These are phyloP conservation scores for Nasonia vitripennis DNA, from an alignment of 1,140 invertebrate species.

Conservation along the genomic window DNA sequence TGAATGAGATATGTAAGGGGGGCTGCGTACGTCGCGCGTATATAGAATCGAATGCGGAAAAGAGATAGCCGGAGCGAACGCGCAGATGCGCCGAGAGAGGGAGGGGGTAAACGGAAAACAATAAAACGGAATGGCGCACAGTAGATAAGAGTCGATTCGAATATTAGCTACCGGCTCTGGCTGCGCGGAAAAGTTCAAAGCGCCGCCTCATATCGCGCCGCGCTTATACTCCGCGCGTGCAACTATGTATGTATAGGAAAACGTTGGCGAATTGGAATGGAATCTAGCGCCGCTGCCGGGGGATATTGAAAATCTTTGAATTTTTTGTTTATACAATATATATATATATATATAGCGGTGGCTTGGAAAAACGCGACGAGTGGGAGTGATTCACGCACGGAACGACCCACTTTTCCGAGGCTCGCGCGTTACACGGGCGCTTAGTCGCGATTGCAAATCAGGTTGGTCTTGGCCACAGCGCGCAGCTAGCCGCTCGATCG, in stretches of 20 bases:
- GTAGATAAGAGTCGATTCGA: slow-evolving; percentile 38
- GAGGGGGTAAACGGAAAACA: slow-evolving; percentile 32
- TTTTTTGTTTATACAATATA: too few species aligned
- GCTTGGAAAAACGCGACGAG: too few species aligned
- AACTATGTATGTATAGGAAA: not conserved
- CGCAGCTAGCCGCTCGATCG: not conserved
- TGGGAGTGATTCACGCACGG: too few species aligned
- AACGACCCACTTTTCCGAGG: not conserved
- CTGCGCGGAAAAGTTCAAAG: slow-evolving; percentile 10
- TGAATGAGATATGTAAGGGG: not conserved
- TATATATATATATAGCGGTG: too few species aligned
- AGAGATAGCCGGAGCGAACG: not conserved
- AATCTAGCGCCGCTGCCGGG: not conserved
- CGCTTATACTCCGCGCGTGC: not conserved
- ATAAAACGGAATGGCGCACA: slow-evolving; percentile 17
- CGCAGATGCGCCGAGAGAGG: not conserved
- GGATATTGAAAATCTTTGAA: slow-evolving; percentile 16
- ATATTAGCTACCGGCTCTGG: slow-evolving; percentile 24
- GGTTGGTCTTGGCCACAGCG: not conserved
- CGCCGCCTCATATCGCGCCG: not conserved
- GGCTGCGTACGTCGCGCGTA: not conserved
- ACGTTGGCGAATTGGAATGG: slow-evolving; percentile 16
- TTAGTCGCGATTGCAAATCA: slow-evolving; percentile 5
- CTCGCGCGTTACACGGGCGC: not conserved
- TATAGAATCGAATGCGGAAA: not conserved